These are phyloP conservation scores for Tretioscincus oriximinensis DNA, from an alignment of 2,113 vertebrate genomes.

Conservation along the genomic window DNA sequence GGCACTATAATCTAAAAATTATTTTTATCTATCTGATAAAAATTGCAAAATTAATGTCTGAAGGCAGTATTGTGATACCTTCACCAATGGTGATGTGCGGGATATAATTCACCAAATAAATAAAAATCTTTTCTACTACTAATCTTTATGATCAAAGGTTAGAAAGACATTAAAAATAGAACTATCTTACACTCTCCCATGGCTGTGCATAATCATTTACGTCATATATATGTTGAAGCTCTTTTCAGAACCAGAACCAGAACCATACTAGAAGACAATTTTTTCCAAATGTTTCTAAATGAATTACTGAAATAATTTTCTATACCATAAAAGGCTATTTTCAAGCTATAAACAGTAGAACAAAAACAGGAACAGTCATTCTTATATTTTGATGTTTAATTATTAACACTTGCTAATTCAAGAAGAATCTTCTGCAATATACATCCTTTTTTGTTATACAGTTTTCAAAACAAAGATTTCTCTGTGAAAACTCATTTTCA, in stretches of 20 bases:
- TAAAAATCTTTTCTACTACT: no score
- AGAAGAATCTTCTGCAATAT: constrained; percentile 25
- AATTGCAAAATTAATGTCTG: not conserved
- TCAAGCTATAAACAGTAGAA: constrained; percentile 25
- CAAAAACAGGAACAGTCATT: not conserved
- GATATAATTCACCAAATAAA: no score
- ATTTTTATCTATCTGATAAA: no score
- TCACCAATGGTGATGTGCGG: no score
- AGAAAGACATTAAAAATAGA: no score
- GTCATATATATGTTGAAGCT: not conserved
- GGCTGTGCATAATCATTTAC: no score
- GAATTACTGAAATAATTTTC: not conserved
- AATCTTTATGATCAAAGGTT: not conserved
- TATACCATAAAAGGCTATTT: constrained; percentile 12
- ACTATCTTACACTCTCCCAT: no score
- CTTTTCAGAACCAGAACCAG: not conserved
- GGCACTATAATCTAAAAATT: no score
- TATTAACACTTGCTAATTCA: not conserved
- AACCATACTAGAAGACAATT: not conserved
- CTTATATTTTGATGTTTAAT: accelerated
- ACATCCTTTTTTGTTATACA: constrained; percentile 14
- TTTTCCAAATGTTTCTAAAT: not conserved
- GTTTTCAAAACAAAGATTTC: constrained; percentile 48
- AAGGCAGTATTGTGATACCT: not conserved
- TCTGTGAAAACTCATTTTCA: constrained; percentile 57